Percentiles rank a stretch among this genome's conserved stretches.
phyloP scores from a whole-genome alignment of 2,797 vertebrate species.

The Cyclopterus lumpus region DNA sequence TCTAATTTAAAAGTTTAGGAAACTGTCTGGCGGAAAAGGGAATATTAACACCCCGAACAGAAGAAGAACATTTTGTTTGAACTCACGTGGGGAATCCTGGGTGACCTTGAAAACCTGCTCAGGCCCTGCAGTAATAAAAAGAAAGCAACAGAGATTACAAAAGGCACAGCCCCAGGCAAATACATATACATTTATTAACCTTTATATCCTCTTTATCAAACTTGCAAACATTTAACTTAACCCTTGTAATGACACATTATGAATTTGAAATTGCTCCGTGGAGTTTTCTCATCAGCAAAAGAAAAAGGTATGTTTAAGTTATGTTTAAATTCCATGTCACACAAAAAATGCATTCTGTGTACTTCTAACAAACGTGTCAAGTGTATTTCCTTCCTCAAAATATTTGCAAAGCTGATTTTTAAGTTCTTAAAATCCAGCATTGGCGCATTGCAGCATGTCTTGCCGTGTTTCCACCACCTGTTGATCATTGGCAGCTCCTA shows the following conservation, averaged over 20 bases:
- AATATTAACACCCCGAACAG: slow-evolving; percentile 17
- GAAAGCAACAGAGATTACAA: slow-evolving; percentile 24
- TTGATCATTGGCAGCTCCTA: not conserved
- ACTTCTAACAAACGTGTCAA: not conserved
- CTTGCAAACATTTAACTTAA: not conserved
- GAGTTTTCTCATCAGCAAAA: not conserved
- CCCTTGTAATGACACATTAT: not conserved
- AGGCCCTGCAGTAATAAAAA: slow-evolving; percentile 83
- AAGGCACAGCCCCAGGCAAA: slow-evolving; percentile 8
- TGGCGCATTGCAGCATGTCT: not conserved
- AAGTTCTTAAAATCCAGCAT: not conserved
- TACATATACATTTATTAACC: not conserved
- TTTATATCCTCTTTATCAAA: not conserved
- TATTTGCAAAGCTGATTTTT: not conserved
- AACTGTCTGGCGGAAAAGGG: not conserved
- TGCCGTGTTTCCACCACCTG: not conserved
- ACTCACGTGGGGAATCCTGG: slow-evolving; percentile 88
- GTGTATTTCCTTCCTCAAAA: slow-evolving; percentile 1
- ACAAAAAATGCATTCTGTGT: not conserved
- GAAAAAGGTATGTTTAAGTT: too few relatives aligned
- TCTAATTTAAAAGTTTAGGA: not conserved
- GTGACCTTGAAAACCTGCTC: slow-evolving; percentile 87
- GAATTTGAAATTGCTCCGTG: not conserved
- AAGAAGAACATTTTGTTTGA: slow-evolving; percentile 8
- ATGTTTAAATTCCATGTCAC: not conserved